Conservation (phyloP, 2,113 vertebrate genomes). For the Laticauda laticaudata region DNA sequence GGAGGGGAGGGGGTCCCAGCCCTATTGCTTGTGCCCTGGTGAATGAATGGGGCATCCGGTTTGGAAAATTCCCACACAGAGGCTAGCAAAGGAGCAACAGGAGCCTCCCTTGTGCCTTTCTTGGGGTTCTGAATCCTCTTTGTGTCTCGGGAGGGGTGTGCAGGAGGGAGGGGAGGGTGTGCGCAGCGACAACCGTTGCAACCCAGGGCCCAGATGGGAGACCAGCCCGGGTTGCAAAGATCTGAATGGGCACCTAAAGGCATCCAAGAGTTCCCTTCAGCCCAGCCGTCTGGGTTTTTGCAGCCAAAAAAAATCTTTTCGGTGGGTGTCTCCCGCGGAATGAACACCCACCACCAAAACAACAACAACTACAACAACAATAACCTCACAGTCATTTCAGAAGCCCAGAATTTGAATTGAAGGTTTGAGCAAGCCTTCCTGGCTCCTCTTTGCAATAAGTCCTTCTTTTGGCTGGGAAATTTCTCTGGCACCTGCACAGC, state of each 20-base stretch:
- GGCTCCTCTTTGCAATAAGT: background rate
- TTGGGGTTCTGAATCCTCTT: background rate
- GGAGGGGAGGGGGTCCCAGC: background rate
- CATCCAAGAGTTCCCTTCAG: background rate
- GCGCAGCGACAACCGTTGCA: background rate
- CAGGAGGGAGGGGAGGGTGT: background rate
- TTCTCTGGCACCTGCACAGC: background rate
- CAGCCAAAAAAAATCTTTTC: background rate
- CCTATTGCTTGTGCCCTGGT: background rate
- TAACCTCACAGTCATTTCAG: background rate
- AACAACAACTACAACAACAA: background rate
- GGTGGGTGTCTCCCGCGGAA: background rate
- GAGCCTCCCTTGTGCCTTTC: background rate
- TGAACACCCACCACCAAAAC: background rate
- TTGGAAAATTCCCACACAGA: conserved; percentile 8
- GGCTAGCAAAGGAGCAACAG: background rate
- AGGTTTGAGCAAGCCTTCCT: background rate
- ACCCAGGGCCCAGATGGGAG: background rate
- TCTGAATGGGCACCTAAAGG: background rate
- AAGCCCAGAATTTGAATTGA: background rate
- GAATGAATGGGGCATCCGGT: conserved; percentile 7
- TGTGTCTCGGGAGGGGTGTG: background rate
- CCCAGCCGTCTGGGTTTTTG: background rate
- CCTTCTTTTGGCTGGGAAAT: background rate
- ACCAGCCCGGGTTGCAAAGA: background rate